Evolutionary conservation across 2,113 vertebrate species (phyloP).

Genomic region (Python bivittatus): DNA sequence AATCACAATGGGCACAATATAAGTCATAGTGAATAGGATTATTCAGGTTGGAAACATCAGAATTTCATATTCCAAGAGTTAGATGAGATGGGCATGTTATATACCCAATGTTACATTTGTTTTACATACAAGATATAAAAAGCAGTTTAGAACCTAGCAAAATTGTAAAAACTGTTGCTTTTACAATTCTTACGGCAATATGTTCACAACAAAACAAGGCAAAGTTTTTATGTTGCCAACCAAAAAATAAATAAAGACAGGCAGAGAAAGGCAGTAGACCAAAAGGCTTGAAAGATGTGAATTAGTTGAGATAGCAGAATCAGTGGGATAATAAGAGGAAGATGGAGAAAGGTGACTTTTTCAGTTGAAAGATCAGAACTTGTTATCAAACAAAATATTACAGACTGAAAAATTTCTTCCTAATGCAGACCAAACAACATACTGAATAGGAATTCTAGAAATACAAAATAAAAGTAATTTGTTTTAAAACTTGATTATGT

Average conservation of each 20-base stretch:
- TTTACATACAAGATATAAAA: neutral
- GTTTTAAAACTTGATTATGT: neutral
- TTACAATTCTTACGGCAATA: neutral
- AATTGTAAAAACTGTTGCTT: too few relatives aligned
- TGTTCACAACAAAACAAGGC: neutral
- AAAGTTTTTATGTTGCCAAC: neutral
- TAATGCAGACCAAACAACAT: neutral
- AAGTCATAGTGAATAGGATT: slow-evolving; percentile 44
- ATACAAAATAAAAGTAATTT: neutral
- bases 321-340: neutral
- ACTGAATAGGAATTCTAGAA: neutral
- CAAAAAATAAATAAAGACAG: neutral
- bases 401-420: neutral
- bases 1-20: slow-evolving; percentile 71
- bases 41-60: neutral
- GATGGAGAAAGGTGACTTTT: neutral
- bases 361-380: neutral
- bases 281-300: neutral
- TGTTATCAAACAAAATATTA: neutral
- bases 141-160: neutral
- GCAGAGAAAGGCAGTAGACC: neutral
- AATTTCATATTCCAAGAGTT: neutral
- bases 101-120: neutral
- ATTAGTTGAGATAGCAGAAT: neutral
- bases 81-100: neutral